Evolutionary conservation across 2,888 invertebrate species (phyloP).

Genomic region (Troglohyphantes excavatus): DNA sequence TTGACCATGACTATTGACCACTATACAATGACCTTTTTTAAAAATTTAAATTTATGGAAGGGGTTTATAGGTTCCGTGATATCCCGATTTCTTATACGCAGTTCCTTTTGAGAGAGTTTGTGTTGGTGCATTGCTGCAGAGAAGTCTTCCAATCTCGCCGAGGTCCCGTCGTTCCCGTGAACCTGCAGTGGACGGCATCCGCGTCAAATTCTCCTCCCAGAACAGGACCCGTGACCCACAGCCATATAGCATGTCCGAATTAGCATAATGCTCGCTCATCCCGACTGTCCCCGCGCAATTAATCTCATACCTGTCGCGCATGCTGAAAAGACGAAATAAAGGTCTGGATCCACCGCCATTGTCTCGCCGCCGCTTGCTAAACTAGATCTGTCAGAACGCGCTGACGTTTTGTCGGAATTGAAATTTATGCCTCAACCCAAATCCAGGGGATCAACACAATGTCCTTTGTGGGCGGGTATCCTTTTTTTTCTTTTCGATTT

Average conservation of each 20-base stretch:
- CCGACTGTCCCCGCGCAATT: slow-evolving; percentile 58
- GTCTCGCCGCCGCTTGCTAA: slow-evolving; percentile 69
- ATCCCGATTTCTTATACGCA: neutral
- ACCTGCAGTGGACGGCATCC: slow-evolving; percentile 32
- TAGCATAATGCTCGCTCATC: slow-evolving; percentile 72
- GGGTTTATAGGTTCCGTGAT: no score
- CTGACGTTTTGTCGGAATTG: slow-evolving; percentile 69
- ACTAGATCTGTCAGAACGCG: slow-evolving; percentile 76
- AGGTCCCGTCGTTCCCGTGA: slow-evolving; percentile 23
- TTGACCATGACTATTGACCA: no score
- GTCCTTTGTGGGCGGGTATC: slow-evolving; percentile 61
- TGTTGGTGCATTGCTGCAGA: no score
- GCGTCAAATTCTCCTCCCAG: slow-evolving; percentile 40
- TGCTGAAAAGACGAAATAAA: slow-evolving; percentile 46
- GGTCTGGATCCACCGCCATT: slow-evolving; percentile 52
- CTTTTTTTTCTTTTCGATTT: slow-evolving; percentile 38
- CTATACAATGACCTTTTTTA: no score
- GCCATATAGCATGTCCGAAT: slow-evolving; percentile 43
- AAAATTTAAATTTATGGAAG: neutral
- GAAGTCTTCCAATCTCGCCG: no score
- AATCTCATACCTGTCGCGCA: slow-evolving; percentile 70
- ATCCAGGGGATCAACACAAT: slow-evolving; percentile 62
- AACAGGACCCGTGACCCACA: slow-evolving; percentile 53
- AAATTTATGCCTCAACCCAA: slow-evolving; percentile 77
- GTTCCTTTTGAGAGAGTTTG: no score